Evolutionary conservation across 1,140 invertebrate species (phyloP).

Genomic region (Drosophila bifasciata): DNA sequence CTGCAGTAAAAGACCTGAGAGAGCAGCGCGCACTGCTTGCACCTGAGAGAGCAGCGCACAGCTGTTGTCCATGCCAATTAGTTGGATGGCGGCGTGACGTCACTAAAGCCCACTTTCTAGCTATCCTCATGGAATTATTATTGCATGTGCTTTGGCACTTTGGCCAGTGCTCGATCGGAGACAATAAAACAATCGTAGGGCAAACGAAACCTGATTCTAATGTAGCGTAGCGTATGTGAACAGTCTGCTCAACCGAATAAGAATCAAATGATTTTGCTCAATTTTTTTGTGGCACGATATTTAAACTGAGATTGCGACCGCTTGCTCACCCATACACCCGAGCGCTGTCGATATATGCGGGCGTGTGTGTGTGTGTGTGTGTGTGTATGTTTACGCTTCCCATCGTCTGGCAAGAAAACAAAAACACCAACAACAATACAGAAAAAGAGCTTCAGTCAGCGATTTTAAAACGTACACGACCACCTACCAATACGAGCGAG

Average conservation of each 20-base stretch:
- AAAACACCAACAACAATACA: slow-evolving; percentile 34
- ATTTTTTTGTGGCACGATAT: slow-evolving; percentile 3
- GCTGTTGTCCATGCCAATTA: slow-evolving; percentile 47
- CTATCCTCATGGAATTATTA: slow-evolving; percentile 32
- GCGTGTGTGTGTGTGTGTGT: slow-evolving; percentile 34
- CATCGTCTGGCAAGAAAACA: slow-evolving; percentile 23
- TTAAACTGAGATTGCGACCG: slow-evolving; percentile 3
- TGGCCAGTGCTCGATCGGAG: too few species aligned
- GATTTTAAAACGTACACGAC: slow-evolving; percentile 36
- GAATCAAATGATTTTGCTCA: slow-evolving; percentile 47
- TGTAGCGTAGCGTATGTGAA: slow-evolving; percentile 19
- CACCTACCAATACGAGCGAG: slow-evolving; percentile 13
- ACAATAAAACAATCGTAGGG: slow-evolving; percentile 15
- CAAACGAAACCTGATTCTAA: too few species aligned
- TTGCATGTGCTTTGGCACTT: too few species aligned
- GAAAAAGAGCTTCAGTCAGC: slow-evolving; percentile 56
- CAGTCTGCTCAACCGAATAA: slow-evolving; percentile 18
- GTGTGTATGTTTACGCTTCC: slow-evolving; percentile 36
- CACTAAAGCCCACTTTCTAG: slow-evolving; percentile 34
- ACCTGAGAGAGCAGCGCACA: slow-evolving; percentile 14
- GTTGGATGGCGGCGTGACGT: slow-evolving; percentile 3
- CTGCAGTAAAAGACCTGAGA: too few species aligned
- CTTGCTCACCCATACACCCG: slow-evolving; percentile 12
- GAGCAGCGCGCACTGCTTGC: too few species aligned
- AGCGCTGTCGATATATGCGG: background rate